These are phyloP conservation scores for Sebastes kiyomatsui DNA, from an alignment of 2,797 vertebrate genomes.

Conservation along the genomic window DNA sequence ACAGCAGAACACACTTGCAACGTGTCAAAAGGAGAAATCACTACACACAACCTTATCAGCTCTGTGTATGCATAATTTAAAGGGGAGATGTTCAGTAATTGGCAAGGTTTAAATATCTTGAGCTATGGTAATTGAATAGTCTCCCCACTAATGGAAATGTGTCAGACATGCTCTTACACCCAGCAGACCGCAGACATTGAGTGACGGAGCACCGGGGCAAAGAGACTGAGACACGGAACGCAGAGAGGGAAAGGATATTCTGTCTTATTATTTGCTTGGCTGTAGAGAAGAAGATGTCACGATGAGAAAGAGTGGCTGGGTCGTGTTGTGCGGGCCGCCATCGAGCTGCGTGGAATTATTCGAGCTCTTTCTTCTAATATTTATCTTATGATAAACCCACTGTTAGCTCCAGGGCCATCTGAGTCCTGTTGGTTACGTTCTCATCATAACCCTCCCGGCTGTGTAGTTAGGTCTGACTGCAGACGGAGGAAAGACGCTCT, in stretches of 20 bases:
- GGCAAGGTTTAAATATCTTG: slow-evolving; percentile 86
- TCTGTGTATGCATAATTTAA: slow-evolving; percentile 84
- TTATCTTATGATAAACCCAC: slow-evolving; percentile 72
- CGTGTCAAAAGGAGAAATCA: slow-evolving; percentile 80
- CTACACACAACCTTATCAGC: slow-evolving; percentile 79
- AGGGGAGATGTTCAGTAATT: slow-evolving; percentile 86
- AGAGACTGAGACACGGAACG: slow-evolving; percentile 53
- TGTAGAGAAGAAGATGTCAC: slow-evolving; percentile 67
- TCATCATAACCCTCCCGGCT: slow-evolving; percentile 67
- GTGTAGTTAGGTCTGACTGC: slow-evolving; percentile 64
- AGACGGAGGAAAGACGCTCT: slow-evolving; percentile 33
- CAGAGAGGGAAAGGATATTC: slow-evolving; percentile 49
- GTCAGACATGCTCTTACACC: slow-evolving; percentile 84
- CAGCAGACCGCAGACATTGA: slow-evolving; percentile 75
- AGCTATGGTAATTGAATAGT: slow-evolving; percentile 87
- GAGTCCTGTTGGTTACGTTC: slow-evolving; percentile 65
- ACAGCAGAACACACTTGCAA: slow-evolving; percentile 64
- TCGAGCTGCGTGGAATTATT: slow-evolving; percentile 58
- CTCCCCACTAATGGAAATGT: slow-evolving; percentile 85
- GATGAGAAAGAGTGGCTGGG: slow-evolving; percentile 60
- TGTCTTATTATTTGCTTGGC: slow-evolving; percentile 65
- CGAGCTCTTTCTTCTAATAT: slow-evolving; percentile 72
- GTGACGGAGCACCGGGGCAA: slow-evolving; percentile 62
- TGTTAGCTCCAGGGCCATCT: slow-evolving; percentile 62
- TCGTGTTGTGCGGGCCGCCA: slow-evolving; percentile 62